Conservation (phyloP, 1,140 invertebrate species). For the Nylanderia fulva region DNA sequence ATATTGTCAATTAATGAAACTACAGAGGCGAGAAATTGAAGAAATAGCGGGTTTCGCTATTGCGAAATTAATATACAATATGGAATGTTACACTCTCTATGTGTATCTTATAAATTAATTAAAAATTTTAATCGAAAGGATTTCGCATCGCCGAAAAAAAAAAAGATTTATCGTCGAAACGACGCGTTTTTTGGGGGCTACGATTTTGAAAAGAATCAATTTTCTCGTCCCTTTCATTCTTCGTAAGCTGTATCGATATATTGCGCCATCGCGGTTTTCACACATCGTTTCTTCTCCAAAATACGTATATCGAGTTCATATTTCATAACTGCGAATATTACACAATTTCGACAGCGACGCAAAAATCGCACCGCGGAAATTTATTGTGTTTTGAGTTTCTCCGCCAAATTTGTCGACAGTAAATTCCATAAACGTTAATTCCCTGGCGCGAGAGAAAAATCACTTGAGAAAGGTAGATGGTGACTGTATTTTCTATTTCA, state of each 20-base stretch:
- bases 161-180: background rate
- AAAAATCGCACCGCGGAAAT: background rate
- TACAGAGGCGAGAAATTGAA: background rate
- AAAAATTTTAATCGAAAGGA: background rate
- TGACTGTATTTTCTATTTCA: background rate
- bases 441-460: background rate
- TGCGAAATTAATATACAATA: background rate
- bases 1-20: background rate
- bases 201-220: background rate
- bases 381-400: background rate
- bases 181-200: no score
- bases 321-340: background rate
- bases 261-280: background rate
- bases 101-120: background rate
- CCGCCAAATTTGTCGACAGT: background rate
- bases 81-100: background rate
- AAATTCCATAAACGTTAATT: background rate
- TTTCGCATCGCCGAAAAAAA: background rate
- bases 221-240: background rate
- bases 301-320: background rate
- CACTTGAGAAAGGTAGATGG: background rate
- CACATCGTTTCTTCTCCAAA: background rate
- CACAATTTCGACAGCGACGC: background rate
- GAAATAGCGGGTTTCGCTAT: constrained; percentile 11
- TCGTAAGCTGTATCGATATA: background rate